Percentiles rank a stretch among this genome's conserved stretches.
These are phyloP conservation scores for Phrynosoma platyrhinos DNA, from an alignment of 2,113 vertebrate species.

Conservation along the genomic window DNA sequence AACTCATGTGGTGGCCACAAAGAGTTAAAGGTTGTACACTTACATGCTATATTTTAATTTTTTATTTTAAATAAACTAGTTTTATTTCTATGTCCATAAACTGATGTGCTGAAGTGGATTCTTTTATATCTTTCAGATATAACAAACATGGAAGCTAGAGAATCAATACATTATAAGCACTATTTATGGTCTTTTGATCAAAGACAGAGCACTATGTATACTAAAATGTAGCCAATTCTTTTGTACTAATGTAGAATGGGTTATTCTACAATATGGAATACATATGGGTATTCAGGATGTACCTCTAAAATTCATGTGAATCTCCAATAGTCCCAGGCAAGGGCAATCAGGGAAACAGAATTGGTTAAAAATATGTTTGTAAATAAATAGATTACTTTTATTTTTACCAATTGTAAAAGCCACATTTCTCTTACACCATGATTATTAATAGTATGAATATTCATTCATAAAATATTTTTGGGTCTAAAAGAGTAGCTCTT, in stretches of 20 bases:
- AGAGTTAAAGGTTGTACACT: neutral
- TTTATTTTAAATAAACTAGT: neutral
- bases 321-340: neutral
- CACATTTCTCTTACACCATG: neutral
- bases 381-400: neutral
- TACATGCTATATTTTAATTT: accelerated
- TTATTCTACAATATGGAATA: neutral
- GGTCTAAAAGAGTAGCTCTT: neutral
- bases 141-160: neutral
- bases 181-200: no score
- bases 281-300: neutral
- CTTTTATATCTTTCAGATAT: neutral
- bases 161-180: neutral
- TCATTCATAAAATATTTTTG: no score
- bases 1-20: slow-evolving; percentile 26
- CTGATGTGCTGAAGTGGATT: neutral
- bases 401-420: neutral
- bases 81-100: neutral
- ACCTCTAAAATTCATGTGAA: neutral
- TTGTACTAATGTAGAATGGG: neutral
- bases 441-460: neutral
- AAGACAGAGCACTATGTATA: no score
- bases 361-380: neutral
- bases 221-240: neutral
- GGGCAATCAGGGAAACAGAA: no score